Evolutionary conservation across 2,113 vertebrate genomes (phyloP).

Genomic region (Rana temporaria): DNA sequence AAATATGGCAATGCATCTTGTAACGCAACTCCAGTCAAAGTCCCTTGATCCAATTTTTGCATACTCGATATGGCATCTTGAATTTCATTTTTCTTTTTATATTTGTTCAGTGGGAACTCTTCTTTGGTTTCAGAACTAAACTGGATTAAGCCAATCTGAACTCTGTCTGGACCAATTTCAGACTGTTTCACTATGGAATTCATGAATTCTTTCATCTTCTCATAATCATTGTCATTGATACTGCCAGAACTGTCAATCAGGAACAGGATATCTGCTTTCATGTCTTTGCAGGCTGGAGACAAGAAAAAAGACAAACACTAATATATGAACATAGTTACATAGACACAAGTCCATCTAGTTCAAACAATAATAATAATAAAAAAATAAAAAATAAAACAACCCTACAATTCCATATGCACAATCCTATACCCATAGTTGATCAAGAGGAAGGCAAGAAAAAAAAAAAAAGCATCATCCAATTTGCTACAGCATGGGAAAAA

Average conservation of each 20-base stretch:
- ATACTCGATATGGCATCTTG: constrained; percentile 65
- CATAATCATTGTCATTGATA: constrained; percentile 70
- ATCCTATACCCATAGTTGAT: too few relatives aligned
- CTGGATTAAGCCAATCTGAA: constrained; percentile 81
- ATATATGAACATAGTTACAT: neutral
- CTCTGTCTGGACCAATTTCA: constrained; percentile 64
- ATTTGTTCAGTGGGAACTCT: constrained; percentile 72
- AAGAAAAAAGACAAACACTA: neutral
- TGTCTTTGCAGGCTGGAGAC: constrained; percentile 76
- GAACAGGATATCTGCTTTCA: constrained; percentile 80
- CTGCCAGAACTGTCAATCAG: constrained; percentile 83
- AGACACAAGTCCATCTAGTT: too few relatives aligned
- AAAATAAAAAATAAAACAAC: too few relatives aligned
- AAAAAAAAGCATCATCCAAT: too few relatives aligned
- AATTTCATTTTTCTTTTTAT: constrained; percentile 65
- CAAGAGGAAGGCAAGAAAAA: too few relatives aligned
- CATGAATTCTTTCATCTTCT: constrained; percentile 81
- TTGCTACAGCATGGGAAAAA: too few relatives aligned
- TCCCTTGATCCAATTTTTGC: constrained; percentile 69
- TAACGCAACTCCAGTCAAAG: constrained; percentile 75
- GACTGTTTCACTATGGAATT: constrained; percentile 70
- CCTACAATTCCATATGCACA: too few relatives aligned
- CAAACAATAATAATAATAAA: too few relatives aligned
- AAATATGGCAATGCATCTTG: constrained; percentile 72
- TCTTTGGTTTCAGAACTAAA: constrained; percentile 68